These are phyloP conservation scores for Nephila pilipes DNA, from an alignment of 1,140 invertebrate genomes.

Conservation along the genomic window DNA sequence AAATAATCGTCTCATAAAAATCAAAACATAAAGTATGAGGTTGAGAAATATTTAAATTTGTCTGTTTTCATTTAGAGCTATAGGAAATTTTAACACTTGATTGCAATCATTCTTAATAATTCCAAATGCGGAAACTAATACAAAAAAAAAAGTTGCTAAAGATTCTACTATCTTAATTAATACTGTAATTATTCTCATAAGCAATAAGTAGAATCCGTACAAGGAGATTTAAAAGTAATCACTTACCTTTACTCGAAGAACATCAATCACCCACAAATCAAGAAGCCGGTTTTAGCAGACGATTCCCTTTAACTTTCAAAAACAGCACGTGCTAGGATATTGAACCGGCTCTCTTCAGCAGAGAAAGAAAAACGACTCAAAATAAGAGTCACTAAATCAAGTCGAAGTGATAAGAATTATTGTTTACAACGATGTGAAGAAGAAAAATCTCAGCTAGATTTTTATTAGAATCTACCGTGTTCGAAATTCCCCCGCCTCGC, in stretches of 20 bases:
- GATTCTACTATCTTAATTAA: too few relatives aligned
- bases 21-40: too few relatives aligned
- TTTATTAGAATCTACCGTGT: neutral
- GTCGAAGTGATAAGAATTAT: neutral
- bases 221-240: neutral
- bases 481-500: conserved; percentile 2
- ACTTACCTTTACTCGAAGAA: neutral
- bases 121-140: too few relatives aligned
- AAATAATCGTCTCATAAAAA: too few relatives aligned
- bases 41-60: too few relatives aligned
- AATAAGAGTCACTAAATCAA: neutral
- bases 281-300: neutral
- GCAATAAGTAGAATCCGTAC: too few relatives aligned
- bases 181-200: too few relatives aligned
- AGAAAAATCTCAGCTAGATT: neutral
- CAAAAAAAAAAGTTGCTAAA: too few relatives aligned
- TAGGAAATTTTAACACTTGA: too few relatives aligned
- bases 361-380: neutral
- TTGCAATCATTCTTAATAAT: too few relatives aligned
- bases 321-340: neutral
- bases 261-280: neutral
- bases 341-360: neutral
- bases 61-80: too few relatives aligned
- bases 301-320: neutral
- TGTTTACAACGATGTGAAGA: neutral